Conservation (phyloP, 1,140 invertebrate genomes). For the Micrasema minimum region DNA sequence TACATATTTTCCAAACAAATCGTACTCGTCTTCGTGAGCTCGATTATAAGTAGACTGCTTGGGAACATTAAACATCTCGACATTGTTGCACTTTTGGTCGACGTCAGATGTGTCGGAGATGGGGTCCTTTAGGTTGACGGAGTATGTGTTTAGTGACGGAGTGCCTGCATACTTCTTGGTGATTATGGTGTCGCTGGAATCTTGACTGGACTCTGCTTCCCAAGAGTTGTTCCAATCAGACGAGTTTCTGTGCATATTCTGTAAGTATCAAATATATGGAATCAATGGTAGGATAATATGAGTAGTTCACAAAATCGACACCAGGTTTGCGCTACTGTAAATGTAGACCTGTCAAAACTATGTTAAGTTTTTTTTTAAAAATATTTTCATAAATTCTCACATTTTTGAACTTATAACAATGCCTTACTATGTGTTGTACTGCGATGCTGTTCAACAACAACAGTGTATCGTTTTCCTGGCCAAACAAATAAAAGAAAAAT, state of each 20-base stretch:
- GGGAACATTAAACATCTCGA: neutral
- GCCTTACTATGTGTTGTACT: too few relatives aligned
- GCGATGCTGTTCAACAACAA: too few relatives aligned
- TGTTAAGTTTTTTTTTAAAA: too few relatives aligned
- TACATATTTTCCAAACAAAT: slow-evolving; percentile 44
- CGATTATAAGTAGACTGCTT: neutral
- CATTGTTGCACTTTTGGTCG: slow-evolving; percentile 4
- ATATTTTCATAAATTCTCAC: too few relatives aligned
- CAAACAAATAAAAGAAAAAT: too few relatives aligned
- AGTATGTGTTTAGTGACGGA: neutral
- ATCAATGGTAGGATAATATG: too few relatives aligned
- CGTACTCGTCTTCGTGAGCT: slow-evolving; percentile 36
- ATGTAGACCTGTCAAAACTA: too few relatives aligned
- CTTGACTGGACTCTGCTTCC: slow-evolving; percentile 3
- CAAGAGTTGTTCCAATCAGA: slow-evolving; percentile 8
- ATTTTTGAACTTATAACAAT: too few relatives aligned
- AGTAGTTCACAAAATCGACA: too few relatives aligned
- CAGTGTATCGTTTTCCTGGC: too few relatives aligned
- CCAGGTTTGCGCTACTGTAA: too few relatives aligned
- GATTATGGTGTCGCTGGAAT: slow-evolving; percentile 2
- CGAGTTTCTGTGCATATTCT: slow-evolving; percentile 1
- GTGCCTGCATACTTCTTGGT: neutral
- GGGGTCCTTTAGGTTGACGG: neutral
- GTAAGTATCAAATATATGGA: neutral
- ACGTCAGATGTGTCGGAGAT: neutral